Evolutionary conservation across 2,888 invertebrate genomes (phyloP), one percentile per base, ranked within the genome.

Genomic region (Chrysodeixis includens): DNA sequence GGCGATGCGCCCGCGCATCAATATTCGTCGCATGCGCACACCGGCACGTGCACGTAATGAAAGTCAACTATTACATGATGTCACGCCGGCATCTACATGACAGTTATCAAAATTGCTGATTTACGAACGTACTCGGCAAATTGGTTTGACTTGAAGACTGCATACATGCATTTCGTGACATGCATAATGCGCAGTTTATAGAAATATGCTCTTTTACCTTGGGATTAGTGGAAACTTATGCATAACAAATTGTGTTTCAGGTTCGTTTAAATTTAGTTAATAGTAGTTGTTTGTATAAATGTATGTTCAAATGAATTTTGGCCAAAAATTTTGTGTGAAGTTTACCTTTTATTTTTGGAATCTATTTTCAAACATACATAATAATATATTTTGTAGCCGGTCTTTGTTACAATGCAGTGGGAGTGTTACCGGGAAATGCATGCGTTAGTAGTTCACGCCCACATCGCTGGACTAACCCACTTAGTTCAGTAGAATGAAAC

Each of bases 1-100:
- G 57, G 68, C 32, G 32, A n/a, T 67, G 75, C 78, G 74, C 62
- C 26, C n/a, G 64, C 62, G 66, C 74, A 66, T 75, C 71, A 70
- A 46, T 74, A 83, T 80, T 80, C 71, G 58, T 62, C 73, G 74
- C 83, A 80, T 74, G 79, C 76, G 76, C 76, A 58, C 71, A 63
- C 61, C 7, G 68, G 68, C 79, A 76, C 81, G 83, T 78, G 80
- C 65, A 56, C 52, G 46, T 20, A 49, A 49, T 49, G 46, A 44
- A 16, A 16, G 44, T 44, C 74, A 69, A 68, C 74, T 73, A 73
- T 78, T 81, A 82, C 70, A 67, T 78, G 76, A 70, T 74, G 73
- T 75, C 74, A 73, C 66, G 53, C 40, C 64, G 62, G 75, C 74
- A 77, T 77, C 72, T 59, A 81, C 80, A 78, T 76, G 76, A 73